phyloP scores from a whole-genome alignment of 2,888 invertebrate species.

The Nomada flava region DNA sequence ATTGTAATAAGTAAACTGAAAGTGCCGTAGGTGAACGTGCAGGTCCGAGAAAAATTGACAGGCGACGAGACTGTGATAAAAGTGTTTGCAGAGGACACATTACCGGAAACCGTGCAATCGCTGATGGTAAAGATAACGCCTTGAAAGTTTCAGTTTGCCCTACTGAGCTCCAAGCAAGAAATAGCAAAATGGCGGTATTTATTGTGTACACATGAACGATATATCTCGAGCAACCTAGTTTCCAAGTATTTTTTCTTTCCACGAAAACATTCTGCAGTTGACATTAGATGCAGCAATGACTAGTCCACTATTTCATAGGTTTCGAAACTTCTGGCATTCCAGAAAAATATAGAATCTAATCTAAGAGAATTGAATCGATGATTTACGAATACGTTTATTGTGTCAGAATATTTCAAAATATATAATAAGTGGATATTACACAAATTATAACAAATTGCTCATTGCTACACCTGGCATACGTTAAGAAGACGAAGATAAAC shows the following conservation, averaged over 20 bases:
- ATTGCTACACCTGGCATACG: too few species aligned
- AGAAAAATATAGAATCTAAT: too few species aligned
- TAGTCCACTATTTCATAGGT: too few species aligned
- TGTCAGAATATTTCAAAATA: too few species aligned
- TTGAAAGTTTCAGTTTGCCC: neutral
- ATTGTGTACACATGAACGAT: neutral
- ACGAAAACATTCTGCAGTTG: too few species aligned
- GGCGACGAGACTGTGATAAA: conserved; percentile 46
- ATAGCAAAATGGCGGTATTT: neutral
- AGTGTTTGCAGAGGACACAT: conserved; percentile 53
- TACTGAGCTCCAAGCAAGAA: conserved; percentile 26
- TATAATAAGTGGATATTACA: too few species aligned
- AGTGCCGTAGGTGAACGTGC: conserved; percentile 24
- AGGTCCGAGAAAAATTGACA: conserved; percentile 41
- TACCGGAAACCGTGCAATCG: conserved; percentile 41
- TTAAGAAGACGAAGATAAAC: too few species aligned
- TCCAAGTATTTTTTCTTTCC: neutral
- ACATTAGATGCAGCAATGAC: too few species aligned
- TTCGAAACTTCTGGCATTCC: too few species aligned
- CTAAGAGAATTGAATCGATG: too few species aligned
- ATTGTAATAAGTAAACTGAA: conserved; percentile 30
- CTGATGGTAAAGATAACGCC: conserved; percentile 51
- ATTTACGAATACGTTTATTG: too few species aligned
- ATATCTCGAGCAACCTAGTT: neutral
- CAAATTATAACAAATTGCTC: too few species aligned